Percentiles rank a stretch among this genome's conserved stretches.
Conservation (phyloP, 2,888 invertebrate genomes). For the Ametastegia equiseti region DNA sequence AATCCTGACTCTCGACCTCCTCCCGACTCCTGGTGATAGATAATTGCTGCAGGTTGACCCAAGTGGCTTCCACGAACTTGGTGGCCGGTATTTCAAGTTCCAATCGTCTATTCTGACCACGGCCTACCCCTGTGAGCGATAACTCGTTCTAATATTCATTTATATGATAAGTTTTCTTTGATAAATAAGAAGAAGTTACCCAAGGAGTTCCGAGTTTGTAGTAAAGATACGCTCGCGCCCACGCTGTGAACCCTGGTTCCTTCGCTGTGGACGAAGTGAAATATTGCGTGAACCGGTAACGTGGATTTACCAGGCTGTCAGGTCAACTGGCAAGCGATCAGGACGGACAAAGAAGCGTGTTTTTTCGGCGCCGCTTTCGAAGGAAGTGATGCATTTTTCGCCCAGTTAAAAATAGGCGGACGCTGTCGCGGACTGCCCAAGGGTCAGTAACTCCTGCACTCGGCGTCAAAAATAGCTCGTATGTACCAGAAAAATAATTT, state of each 20-base stretch:
- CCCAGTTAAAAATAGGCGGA: constrained; percentile 72
- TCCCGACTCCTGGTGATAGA: constrained; percentile 32
- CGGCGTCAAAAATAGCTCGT: constrained; percentile 68
- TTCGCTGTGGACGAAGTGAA: constrained; percentile 6
- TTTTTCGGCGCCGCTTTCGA: constrained; percentile 56
- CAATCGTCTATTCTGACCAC: background rate
- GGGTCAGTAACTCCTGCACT: constrained; percentile 74
- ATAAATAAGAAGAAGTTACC: background rate
- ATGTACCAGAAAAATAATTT: constrained; percentile 68
- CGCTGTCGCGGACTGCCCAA: constrained; percentile 70
- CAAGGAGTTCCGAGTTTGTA: background rate
- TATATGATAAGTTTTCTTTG: background rate
- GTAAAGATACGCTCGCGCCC: constrained; percentile 12
- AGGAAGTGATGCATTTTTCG: constrained; percentile 72
- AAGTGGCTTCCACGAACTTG: constrained; percentile 31
- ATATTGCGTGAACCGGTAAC: constrained; percentile 23
- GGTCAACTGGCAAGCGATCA: constrained; percentile 34
- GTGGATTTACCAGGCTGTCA: constrained; percentile 17
- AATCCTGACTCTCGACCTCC: constrained; percentile 24
- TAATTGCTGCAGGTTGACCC: constrained; percentile 28
- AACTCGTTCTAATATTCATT: constrained; percentile 17
- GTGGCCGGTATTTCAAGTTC: background rate
- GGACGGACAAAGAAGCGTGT: constrained; percentile 47
- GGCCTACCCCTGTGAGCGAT: background rate
- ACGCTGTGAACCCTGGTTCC: background rate